phyloP scores from a whole-genome alignment of 1,140 invertebrate genomes.

The Choristoneura fumiferana region DNA sequence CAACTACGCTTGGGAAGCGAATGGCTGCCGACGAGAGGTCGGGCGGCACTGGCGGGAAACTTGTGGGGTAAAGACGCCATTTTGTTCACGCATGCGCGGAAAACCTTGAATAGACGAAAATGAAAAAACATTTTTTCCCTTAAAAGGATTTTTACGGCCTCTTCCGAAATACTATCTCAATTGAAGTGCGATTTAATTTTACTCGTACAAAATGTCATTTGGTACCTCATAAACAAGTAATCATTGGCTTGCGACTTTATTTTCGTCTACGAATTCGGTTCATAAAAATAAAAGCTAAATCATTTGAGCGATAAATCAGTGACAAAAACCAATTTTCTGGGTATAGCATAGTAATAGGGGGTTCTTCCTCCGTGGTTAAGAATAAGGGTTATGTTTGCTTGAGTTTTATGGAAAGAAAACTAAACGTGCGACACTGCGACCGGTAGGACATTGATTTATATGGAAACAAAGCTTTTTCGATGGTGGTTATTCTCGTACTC shows the following conservation, averaged over 20 bases:
- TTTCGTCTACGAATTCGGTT: too few species aligned
- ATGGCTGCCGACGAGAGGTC: conserved; percentile 33
- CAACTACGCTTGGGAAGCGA: conserved; percentile 17
- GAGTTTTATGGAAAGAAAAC: neutral
- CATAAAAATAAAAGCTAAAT: neutral
- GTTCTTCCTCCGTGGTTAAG: neutral
- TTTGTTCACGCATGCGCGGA: conserved; percentile 47
- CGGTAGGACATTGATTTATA: conserved; percentile 17
- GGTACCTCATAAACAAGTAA: too few species aligned
- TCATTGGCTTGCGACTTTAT: too few species aligned
- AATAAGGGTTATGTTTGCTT: conserved; percentile 8
- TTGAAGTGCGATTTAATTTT: too few species aligned
- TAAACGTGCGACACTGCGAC: neutral
- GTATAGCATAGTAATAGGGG: neutral
- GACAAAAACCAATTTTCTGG: neutral
- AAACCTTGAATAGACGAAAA: conserved; percentile 9
- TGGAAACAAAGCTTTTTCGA: neutral
- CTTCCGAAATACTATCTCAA: too few species aligned
- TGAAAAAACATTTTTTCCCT: neutral
- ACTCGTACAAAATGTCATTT: too few species aligned
- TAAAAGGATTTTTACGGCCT: neutral
- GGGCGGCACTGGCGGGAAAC: conserved; percentile 61
- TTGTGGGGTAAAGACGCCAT: conserved; percentile 29
- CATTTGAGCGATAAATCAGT: conserved; percentile 2
- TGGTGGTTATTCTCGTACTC: neutral